A percentile compares a stretch with the other conserved stretches of the same genome.
Evolutionary conservation across 2,888 invertebrate species (phyloP).

Genomic region (Pycnomerus fuliginosus): DNA sequence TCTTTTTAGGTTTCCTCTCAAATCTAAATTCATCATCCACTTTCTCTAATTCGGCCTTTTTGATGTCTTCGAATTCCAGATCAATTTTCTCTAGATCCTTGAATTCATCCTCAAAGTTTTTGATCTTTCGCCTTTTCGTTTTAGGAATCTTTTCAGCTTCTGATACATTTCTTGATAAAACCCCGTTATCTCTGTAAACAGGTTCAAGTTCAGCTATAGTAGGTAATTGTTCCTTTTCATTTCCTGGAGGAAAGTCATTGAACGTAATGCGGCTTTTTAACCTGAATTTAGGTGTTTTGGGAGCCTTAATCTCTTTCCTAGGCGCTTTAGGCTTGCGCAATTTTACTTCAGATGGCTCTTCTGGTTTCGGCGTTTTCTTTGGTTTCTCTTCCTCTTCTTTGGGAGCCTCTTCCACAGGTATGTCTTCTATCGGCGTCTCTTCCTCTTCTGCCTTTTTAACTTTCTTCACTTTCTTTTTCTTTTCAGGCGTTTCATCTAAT

Average conservation of each 20-base stretch:
- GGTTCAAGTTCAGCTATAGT: constrained; percentile 47
- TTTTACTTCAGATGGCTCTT: constrained; percentile 61
- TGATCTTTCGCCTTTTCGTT: constrained; percentile 48
- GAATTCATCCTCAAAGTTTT: constrained; percentile 48
- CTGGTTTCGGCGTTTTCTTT: constrained; percentile 35
- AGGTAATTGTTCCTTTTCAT: constrained; percentile 44
- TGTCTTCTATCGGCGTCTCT: constrained; percentile 27
- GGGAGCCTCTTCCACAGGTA: constrained; percentile 16
- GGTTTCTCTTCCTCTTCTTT: constrained; percentile 31
- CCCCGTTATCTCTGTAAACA: constrained; percentile 48
- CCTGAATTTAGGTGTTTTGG: constrained; percentile 63
- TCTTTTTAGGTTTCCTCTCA: constrained; percentile 34
- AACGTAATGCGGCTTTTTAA: constrained; percentile 70
- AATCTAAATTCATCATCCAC: constrained; percentile 45
- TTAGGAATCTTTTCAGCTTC: constrained; percentile 50
- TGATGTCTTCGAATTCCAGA: constrained; percentile 50
- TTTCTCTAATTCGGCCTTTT: constrained; percentile 48
- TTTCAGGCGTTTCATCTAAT: constrained; percentile 17
- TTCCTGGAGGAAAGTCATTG: constrained; percentile 51
- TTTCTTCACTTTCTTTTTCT: constrained; percentile 30
- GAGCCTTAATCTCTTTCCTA: constrained; percentile 44
- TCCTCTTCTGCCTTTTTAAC: constrained; percentile 25
- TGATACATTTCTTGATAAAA: constrained; percentile 54
- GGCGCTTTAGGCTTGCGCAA: constrained; percentile 53
- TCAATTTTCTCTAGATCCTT: constrained; percentile 53